Evolutionary conservation across 1,140 invertebrate genomes (phyloP).

Genomic region (Mactra quadrangularis): DNA sequence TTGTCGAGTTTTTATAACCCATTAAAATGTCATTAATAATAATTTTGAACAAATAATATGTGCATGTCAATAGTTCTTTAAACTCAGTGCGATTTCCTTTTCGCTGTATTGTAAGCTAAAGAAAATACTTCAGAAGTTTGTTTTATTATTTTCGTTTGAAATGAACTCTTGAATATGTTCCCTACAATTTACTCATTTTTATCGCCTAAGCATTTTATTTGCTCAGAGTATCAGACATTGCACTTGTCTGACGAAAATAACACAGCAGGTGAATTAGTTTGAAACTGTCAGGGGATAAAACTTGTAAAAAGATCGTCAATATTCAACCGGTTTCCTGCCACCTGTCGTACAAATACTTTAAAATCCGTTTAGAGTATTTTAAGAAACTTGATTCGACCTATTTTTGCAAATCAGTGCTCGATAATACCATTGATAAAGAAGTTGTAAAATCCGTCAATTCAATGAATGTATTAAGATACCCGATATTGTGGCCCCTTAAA

Average conservation of each 20-base stretch:
- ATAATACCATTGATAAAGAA: conserved; percentile 56
- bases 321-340: conserved; percentile 59
- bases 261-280: conserved; percentile 54
- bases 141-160: conserved; percentile 25
- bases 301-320: conserved; percentile 29
- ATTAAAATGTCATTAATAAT: too few relatives aligned
- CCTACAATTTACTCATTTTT: conserved; percentile 52
- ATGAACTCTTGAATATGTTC: conserved; percentile 1
- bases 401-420: conserved; percentile 46
- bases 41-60: too few relatives aligned
- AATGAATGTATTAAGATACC: conserved; percentile 42
- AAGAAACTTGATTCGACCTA: conserved; percentile 62
- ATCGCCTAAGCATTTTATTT: conserved; percentile 37
- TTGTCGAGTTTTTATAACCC: neutral
- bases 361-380: conserved; percentile 62
- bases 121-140: neutral
- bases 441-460: conserved; percentile 27
- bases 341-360: conserved; percentile 61
- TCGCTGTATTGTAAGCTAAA: too few relatives aligned
- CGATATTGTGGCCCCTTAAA: conserved; percentile 37
- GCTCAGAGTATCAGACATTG: conserved; percentile 35
- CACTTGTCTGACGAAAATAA: conserved; percentile 49
- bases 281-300: conserved; percentile 40
- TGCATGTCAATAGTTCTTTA: too few relatives aligned
- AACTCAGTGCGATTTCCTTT: too few relatives aligned